A percentile compares a stretch with the other conserved stretches of the same genome.
phyloP scores from a whole-genome alignment of 2,888 invertebrate species.

The Andrena dorsata region DNA sequence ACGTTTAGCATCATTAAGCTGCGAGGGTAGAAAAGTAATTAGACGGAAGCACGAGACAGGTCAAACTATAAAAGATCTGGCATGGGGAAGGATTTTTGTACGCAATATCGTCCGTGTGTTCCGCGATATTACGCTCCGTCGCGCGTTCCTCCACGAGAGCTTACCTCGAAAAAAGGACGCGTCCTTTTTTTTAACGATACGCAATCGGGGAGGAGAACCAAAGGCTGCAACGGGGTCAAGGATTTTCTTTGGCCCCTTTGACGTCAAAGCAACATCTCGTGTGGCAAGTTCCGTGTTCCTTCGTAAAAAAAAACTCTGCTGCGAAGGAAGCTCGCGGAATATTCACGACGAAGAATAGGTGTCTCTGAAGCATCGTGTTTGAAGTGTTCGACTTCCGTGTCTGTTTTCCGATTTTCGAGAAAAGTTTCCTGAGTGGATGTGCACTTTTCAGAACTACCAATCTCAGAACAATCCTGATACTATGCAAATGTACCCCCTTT shows the following conservation, averaged over 20 bases:
- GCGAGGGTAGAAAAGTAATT: background rate
- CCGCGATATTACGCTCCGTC: background rate
- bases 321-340: conserved; percentile 49
- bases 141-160: background rate
- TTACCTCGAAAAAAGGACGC: background rate
- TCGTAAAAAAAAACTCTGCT: background rate
- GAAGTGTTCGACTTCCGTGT: conserved; percentile 34
- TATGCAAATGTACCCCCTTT: background rate
- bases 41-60: background rate
- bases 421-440: conserved; percentile 34
- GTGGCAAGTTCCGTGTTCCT: background rate
- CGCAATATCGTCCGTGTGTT: background rate
- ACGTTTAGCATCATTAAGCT: background rate
- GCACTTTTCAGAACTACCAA: conserved; percentile 26
- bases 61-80: conserved; percentile 4
- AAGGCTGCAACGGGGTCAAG: background rate
- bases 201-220: background rate
- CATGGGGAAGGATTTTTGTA: background rate
- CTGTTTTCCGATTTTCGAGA: conserved; percentile 24
- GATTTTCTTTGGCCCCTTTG: conserved; percentile 15
- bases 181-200: background rate
- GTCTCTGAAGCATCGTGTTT: conserved; percentile 36
- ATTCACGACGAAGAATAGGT: conserved; percentile 56
- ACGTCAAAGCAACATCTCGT: conserved; percentile 44
- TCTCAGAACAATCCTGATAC: conserved; percentile 10